These are phyloP conservation scores for Sminthopsis crassicaudata DNA, from an alignment of 2,113 vertebrate species.

Conservation along the genomic window DNA sequence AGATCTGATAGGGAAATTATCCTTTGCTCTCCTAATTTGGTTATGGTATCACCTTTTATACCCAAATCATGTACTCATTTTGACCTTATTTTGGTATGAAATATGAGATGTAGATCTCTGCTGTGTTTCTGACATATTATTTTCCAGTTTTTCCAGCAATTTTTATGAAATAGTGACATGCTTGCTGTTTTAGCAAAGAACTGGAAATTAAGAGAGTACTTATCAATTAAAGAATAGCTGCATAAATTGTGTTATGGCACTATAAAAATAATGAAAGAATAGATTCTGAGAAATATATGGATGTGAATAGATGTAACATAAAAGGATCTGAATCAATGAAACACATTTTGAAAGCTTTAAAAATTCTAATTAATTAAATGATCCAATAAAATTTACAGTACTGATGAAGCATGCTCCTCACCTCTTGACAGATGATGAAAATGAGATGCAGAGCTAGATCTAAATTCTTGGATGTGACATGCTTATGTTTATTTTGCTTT, in stretches of 20 bases:
- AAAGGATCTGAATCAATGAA: background rate
- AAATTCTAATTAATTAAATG: background rate
- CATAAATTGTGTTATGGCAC: background rate
- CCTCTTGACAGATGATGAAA: background rate
- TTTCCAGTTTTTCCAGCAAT: too few relatives aligned
- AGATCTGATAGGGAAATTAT: too few relatives aligned
- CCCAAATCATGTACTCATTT: too few relatives aligned
- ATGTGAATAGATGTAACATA: background rate
- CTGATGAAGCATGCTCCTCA: background rate
- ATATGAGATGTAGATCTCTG: too few relatives aligned
- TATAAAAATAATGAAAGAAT: background rate
- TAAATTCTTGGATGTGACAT: background rate
- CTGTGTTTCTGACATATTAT: too few relatives aligned
- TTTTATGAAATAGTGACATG: background rate
- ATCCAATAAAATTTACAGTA: background rate
- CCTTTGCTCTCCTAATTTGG: too few relatives aligned
- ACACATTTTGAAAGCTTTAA: background rate
- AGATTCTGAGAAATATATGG: background rate
- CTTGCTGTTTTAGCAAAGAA: background rate
- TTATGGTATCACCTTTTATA: too few relatives aligned
- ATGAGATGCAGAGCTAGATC: background rate
- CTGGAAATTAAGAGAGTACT: background rate
- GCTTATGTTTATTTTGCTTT: background rate
- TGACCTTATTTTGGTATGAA: too few relatives aligned
- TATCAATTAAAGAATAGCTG: background rate